Base-by-base conservation (phyloP, 2,888 invertebrate genomes). In the Rhogogaster chlorosoma region DNA sequence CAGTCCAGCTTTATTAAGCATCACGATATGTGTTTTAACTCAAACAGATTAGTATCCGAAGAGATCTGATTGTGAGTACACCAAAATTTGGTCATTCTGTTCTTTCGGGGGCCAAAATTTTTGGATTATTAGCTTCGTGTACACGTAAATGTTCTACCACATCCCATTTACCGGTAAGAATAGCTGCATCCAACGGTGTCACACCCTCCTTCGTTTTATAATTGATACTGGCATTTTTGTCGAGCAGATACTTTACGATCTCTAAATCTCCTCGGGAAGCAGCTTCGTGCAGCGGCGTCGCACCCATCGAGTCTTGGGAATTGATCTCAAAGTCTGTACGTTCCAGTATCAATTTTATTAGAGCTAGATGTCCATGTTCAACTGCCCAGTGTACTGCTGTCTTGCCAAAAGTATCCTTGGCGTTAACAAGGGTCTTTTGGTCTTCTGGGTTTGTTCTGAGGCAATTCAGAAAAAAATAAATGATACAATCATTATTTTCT, bases 171-270 rank as follows among this genome's bases (percentile, higher is more conserved):
- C 97, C 97, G 87, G 95, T 94, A 38, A 95, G 93, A 42, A 96
- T 95, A 0, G 98, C 97, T 85, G 97, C 95, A 90, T 98, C 97
- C 0, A 98, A 93, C 0, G 97, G 95, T 94, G 57, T n/a, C n/a
- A 1, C 22, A 22, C 57, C 18, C 57, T 5, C 57, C 5, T 22
- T 18, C 22, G 22, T 22, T 57, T 57, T 2, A 57, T 4, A n/a
- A 57, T 57, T 18, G 1, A 57, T 1, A 22, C 9, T 57, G n/a
- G 57, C 57, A 5, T 18, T 18, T 7, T 57, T n/a, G n/a, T 57
- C n/a, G 2, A 57, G 18, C n/a, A 57, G 22, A 57, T 57, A 57
- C 57, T 57, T 22, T 3, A 57, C 57, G 0, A 57, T 22, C 22
- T 57, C 7, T 7, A 57, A 57, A 2, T 57, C n/a, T 22, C n/a